Evolutionary conservation across 2,797 vertebrate genomes (phyloP).

Genomic region (Octomys mimax): DNA sequence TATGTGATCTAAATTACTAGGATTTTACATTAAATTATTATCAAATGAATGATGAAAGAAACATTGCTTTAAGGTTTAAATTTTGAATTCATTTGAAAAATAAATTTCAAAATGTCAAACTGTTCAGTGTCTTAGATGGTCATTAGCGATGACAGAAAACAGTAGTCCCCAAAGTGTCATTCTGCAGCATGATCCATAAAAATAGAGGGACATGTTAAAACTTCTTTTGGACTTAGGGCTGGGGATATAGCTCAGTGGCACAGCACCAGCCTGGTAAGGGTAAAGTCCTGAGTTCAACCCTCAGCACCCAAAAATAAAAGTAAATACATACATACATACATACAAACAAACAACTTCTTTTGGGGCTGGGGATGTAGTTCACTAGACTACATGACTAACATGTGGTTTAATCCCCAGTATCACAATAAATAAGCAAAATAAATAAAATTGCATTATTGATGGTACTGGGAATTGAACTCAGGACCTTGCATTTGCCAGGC

Average conservation of each 20-base stretch:
- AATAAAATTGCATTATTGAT: background rate
- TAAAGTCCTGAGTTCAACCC: no score
- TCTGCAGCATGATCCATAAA: background rate
- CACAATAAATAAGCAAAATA: no score
- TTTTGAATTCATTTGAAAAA: constrained; percentile 62
- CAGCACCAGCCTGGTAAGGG: no score
- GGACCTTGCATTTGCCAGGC: no score
- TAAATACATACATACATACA: no score
- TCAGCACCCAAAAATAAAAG: no score
- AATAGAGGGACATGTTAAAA: constrained; percentile 25
- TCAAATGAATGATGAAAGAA: constrained; percentile 40
- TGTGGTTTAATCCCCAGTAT: no score
- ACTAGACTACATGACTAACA: no score
- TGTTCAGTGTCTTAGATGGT: constrained; percentile 30
- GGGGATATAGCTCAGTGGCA: no score
- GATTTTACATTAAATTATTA: constrained; percentile 47
- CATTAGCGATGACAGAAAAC: constrained; percentile 1
- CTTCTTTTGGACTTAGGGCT: background rate
- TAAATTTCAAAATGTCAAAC: constrained; percentile 46
- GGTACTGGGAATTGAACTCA: no score
- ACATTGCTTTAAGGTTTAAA: constrained; percentile 55
- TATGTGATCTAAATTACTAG: constrained; percentile 57
- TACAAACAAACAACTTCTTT: background rate
- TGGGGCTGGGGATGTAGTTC: no score
- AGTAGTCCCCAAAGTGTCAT: constrained; percentile 10